Evolutionary conservation across 2,888 invertebrate genomes (phyloP), one percentile per base, ranked within the genome.

Genomic region (Hirtodrosophila trivittata): DNA sequence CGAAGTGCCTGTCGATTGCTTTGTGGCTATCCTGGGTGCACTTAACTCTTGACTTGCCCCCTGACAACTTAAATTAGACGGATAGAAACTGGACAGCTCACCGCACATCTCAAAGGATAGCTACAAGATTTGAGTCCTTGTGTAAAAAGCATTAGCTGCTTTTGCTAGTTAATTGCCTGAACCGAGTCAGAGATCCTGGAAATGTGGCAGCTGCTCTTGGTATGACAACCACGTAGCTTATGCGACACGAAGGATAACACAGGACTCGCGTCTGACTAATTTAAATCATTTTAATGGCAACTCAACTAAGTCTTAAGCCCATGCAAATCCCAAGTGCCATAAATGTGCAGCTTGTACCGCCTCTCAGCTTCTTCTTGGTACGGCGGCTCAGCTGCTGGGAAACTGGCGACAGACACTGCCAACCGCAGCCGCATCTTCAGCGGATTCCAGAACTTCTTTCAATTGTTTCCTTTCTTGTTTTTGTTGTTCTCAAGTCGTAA

Each of bases 231-330:
- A n/a, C n/a, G n/a, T n/a, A n/a, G n/a, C n/a, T n/a, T n/a, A n/a
- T n/a, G 12, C 35, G 21, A 58, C 41, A 28, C 33, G 10, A 8
- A 16, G 16, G 38, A 41, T 14, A 37, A 26, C 18, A 21, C 13
- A 14, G 32, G 18, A 33, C 13, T 1, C 16, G 9, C 6, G 38
- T 55, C 52, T 43, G 50, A 60, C 77, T 67, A 80, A 78, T 78
- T 78, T 78, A 78, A 81, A 78, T 81, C 78, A 78, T 78, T 78
- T 78, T 75, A 80, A 78, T 78, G 77, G 66, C 50, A 56, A 68
- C 41, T 57, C 55, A 72, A 72, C 81, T 78, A 78, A 78, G 38
- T 65, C 64, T 66, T 65, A 81, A 80, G 76, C 49, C 37, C 43
- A 58, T 60, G 52, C 63, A 63, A 81, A 80, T 78, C 78, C 82